A percentile compares a stretch with the other conserved stretches of the same genome.
These are phyloP conservation scores for Picus viridis DNA, from an alignment of 2,797 vertebrate species.

Conservation along the genomic window DNA sequence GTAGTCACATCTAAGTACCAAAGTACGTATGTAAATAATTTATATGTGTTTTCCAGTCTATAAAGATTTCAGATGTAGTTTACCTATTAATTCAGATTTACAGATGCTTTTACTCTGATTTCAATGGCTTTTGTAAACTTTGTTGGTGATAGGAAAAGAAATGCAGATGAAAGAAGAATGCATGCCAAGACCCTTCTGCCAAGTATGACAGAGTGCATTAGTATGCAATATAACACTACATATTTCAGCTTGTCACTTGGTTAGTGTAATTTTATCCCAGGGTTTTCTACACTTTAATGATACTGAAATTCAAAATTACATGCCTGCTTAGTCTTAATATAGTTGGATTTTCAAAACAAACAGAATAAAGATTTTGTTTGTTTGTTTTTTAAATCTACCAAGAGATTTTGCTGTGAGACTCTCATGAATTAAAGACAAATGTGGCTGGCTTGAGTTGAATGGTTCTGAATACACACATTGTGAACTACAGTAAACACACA, in stretches of 20 bases:
- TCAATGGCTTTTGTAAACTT: neutral
- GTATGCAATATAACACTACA: constrained; percentile 12
- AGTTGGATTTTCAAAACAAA: neutral
- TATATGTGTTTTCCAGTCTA: neutral
- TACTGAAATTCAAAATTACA: neutral
- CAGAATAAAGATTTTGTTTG: neutral
- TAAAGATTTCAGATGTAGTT: neutral
- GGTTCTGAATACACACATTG: neutral
- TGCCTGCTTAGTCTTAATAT: neutral
- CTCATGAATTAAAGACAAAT: neutral
- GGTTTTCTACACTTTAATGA: neutral
- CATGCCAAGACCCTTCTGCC: constrained; percentile 32
- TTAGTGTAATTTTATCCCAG: neutral
- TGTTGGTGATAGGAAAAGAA: neutral
- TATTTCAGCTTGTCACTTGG: constrained; percentile 51
- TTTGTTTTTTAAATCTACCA: neutral
- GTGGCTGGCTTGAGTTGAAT: neutral
- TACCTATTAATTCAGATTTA: neutral
- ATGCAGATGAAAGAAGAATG: neutral
- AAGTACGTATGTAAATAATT: neutral
- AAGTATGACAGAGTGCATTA: constrained; percentile 27
- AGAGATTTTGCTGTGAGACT: neutral
- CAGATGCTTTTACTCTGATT: neutral
- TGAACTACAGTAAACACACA: neutral
- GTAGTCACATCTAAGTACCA: neutral